Evolutionary conservation across 2,113 vertebrate species (phyloP), one percentile per base, ranked within the genome.

Genomic region (Sigmodon hispidus): DNA sequence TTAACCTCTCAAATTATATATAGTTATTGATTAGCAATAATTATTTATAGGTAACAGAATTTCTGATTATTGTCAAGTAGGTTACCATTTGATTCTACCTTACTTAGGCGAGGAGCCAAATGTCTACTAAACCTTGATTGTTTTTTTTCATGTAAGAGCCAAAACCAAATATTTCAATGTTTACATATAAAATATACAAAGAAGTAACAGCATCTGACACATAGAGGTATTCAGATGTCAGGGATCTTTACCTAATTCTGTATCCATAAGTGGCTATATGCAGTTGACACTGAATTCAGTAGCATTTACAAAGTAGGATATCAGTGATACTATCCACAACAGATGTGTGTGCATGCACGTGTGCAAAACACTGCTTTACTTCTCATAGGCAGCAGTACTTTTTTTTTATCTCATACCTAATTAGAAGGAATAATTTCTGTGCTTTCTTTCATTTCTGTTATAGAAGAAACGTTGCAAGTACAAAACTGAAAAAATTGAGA

Each of bases 401-500:
- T 4, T 34, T 65, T 65, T 59, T 48, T 43, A 70, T 92, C 55
- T 90, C 65, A 15, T 73, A 55, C 89, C 79, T 92, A 52, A 29
- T 85, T 34, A 50, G 29, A 73, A 83, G 90, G 63, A 77, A 59
- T 97, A 45, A 97, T 55, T 63, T 61, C 97, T 90, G 61, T 76
- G 22, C 16, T 80, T 95, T 63, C 17, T 95, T 86, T 95, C 94
- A 31, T 95, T 92, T 97, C 36, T 96, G 67, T 67, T 98, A 50
- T 91, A 99, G 99, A 99, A 99, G 97, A 99, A 99, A 79, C 99
- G 99, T 52, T 99, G 99, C 98, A 99, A 99, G 96, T 98, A 99
- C 96, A 99, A 99, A 98, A 98, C 97, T 93, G 99, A 99, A 97
- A 99, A 99, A 97, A 98, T 99, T 96, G 99, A 99, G 97, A 99